Base-by-base conservation (phyloP, 2,888 invertebrate species). In the Caenorhabditis sp. region DNA sequence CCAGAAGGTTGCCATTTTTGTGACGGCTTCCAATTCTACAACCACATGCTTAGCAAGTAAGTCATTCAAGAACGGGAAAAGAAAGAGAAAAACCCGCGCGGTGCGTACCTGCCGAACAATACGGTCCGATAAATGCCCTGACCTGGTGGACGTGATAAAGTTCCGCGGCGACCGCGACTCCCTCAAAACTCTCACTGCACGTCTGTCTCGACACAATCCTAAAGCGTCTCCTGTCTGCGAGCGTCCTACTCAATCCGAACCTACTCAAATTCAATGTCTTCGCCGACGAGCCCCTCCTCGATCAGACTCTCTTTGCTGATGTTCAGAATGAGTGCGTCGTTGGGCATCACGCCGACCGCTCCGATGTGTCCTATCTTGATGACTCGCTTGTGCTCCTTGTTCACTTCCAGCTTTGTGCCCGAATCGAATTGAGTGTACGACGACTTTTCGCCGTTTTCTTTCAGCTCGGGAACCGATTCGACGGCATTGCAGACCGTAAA, bases 1-100 rank as follows among this genome's bases (percentile, higher is more conserved):
- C 86, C 88, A 88, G 72, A 85, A 88, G 7, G 88, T 83, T 0
- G 87, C 86, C 88, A 88, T 88, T 63, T 88, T 88, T 5, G 84
- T 82, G n/a, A 88, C 88, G 1, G 88, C 83, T 52, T 88, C 88
- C 78, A 88, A 56, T 76, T 88, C 88, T 77, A 24, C 48, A 62
- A 62, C 53, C 35, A 39, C n/a, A 30, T 6, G 6, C 2, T 41
- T 24, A 24, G 4, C 3, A 20, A 17, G 27, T 4, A 15, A 37
- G 4, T 20, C 9, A 39, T 22, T 11, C 22, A 43, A 15, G 13
- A 30, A 53, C 37, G 9, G 27, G n/a, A 45, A 3, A 1, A 27
- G 15, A 35, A 8, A 2, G 7, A 20, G 11, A 2, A n/a, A 22
- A n/a, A n/a, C n/a, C 43, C 56, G n/a, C 27, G 17, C 15, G n/a